These are phyloP conservation scores for Graptemys geographica DNA, from an alignment of 2,797 vertebrate species.

Conservation along the genomic window DNA sequence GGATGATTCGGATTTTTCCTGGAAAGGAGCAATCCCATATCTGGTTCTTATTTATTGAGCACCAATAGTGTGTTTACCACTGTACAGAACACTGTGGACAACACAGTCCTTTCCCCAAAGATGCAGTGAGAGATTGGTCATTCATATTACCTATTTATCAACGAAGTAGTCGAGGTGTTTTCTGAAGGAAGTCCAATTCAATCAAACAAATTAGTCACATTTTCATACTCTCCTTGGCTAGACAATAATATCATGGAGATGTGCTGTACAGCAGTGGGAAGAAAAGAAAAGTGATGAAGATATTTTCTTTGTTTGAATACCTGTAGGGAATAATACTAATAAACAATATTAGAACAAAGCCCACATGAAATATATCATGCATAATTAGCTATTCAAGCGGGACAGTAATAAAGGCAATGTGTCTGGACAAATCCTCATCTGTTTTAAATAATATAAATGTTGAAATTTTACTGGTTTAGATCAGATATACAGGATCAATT, in stretches of 20 bases:
- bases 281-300: not conserved
- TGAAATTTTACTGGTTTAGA: conserved; percentile 31
- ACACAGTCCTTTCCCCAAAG: not conserved
- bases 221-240: not conserved
- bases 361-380: not conserved
- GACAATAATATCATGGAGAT: not conserved
- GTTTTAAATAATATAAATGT: conserved; percentile 49
- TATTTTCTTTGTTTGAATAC: not conserved
- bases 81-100: not conserved
- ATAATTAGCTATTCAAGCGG: conserved; percentile 27
- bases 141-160: not conserved
- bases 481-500: conserved; percentile 33
- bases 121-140: not conserved
- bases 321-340: not conserved
- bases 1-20: not conserved
- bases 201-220: not conserved
- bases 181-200: conserved; percentile 3
- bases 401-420: not conserved
- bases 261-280: not conserved
- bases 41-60: not conserved
- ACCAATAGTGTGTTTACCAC: not conserved
- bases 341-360: conserved; percentile 33
- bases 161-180: not conserved
- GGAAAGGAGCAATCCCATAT: not conserved
- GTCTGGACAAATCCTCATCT: conserved; percentile 3